Conservation (phyloP, 2,113 vertebrate species). For the Etheostoma cragini region DNA sequence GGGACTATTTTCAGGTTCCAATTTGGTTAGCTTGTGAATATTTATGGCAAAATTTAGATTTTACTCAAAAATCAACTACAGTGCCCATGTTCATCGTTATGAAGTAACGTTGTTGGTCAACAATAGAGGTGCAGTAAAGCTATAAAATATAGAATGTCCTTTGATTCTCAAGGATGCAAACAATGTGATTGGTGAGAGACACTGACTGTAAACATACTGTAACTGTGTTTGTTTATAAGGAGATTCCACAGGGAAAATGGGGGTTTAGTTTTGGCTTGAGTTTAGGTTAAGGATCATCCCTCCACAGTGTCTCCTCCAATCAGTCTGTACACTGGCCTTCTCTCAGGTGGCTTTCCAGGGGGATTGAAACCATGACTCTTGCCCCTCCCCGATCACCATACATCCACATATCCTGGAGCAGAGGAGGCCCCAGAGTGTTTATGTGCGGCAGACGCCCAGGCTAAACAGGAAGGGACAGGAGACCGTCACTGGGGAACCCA, state of each 20-base stretch:
- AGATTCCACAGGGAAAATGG: slow-evolving; percentile 8
- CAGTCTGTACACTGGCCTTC: slow-evolving; percentile 23
- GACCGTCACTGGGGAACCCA: slow-evolving; percentile 84
- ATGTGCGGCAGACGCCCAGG: slow-evolving; percentile 92
- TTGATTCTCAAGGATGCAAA: background rate
- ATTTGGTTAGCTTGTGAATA: background rate
- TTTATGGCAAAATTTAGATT: too few relatives aligned
- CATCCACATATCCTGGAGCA: slow-evolving; percentile 54
- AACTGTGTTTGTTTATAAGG: slow-evolving; percentile 27
- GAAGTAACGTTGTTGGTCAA: background rate
- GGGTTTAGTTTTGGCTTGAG: slow-evolving; percentile 26
- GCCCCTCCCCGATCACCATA: slow-evolving; percentile 38
- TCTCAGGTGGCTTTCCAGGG: slow-evolving; percentile 51
- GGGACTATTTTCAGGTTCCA: background rate
- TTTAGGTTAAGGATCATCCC: slow-evolving; percentile 39
- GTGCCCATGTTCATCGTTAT: background rate
- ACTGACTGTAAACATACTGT: slow-evolving; percentile 14
- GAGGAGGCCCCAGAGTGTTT: slow-evolving; percentile 88
- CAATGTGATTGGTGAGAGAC: slow-evolving; percentile 1
- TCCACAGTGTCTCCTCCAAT: slow-evolving; percentile 26
- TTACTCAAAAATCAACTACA: background rate
- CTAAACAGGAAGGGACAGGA: slow-evolving; percentile 96
- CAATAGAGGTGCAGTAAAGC: background rate
- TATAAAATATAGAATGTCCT: background rate
- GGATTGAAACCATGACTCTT: slow-evolving; percentile 79